phyloP scores from a whole-genome alignment of 2,113 vertebrate species.

The Myxocyprinus asiaticus region DNA sequence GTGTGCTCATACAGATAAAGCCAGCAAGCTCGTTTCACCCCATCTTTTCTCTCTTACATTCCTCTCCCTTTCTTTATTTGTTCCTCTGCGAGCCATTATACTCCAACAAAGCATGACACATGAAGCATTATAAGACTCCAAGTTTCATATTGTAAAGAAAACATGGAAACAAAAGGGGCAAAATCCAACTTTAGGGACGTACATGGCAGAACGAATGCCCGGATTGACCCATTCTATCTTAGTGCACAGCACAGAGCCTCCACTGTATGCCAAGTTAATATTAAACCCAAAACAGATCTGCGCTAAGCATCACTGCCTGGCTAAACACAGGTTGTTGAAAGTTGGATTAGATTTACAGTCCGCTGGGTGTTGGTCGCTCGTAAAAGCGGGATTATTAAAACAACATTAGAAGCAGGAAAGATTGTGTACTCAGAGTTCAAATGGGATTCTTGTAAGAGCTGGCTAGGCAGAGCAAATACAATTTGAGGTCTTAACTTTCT shows the following conservation, averaged over 20 bases:
- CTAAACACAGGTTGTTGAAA: conserved; percentile 75
- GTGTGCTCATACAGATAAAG: conserved; percentile 34
- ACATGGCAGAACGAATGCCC: conserved; percentile 44
- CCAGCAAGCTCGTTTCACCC: neutral
- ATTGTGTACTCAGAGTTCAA: conserved; percentile 64
- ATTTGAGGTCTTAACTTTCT: conserved; percentile 63
- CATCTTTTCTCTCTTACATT: conserved; percentile 31
- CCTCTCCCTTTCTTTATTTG: conserved; percentile 37
- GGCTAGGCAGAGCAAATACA: conserved; percentile 60
- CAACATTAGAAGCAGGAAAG: conserved; percentile 51
- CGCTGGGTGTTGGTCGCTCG: conserved; percentile 55
- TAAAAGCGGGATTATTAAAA: conserved; percentile 61
- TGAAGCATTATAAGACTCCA: conserved; percentile 49
- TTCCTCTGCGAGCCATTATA: conserved; percentile 46
- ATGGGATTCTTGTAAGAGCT: conserved; percentile 48
- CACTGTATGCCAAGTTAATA: conserved; percentile 69
- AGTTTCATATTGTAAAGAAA: conserved; percentile 59
- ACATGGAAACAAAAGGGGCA: conserved; percentile 52
- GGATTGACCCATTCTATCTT: conserved; percentile 57
- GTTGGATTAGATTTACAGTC: conserved; percentile 69
- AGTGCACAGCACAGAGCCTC: conserved; percentile 45
- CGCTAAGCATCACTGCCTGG: conserved; percentile 59
- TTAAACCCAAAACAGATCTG: conserved; percentile 69
- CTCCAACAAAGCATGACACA: conserved; percentile 56
- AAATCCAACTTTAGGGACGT: conserved; percentile 53